Evolutionary conservation across 2,888 invertebrate species (phyloP).

Genomic region (Agrochola litura): DNA sequence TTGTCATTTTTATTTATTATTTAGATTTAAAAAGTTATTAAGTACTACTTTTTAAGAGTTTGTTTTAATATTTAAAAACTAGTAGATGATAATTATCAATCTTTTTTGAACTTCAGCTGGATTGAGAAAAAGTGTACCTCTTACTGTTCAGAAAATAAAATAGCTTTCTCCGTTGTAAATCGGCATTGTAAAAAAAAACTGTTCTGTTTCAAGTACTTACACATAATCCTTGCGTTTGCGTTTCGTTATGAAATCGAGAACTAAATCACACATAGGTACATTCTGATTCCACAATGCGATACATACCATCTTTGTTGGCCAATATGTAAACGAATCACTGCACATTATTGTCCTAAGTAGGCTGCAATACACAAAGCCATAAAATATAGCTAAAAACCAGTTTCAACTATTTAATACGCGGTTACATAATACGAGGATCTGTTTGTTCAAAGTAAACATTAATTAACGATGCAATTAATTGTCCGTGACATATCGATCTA

Average conservation of each 20-base stretch:
- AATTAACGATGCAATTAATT: slow-evolving; percentile 60
- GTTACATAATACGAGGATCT: slow-evolving; percentile 33
- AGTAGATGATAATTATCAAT: too few relatives aligned
- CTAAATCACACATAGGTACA: background rate
- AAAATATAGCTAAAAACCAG: slow-evolving; percentile 27
- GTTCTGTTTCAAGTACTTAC: background rate
- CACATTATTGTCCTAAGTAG: slow-evolving; percentile 22
- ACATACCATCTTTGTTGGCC: slow-evolving; percentile 6
- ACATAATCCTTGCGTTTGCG: background rate
- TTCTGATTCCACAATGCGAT: slow-evolving; percentile 10
- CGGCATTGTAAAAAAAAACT: too few relatives aligned
- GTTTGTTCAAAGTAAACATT: slow-evolving; percentile 51
- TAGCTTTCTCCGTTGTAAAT: too few relatives aligned
- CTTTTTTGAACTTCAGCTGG: too few relatives aligned
- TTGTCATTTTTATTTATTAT: background rate
- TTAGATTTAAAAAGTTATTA: too few relatives aligned
- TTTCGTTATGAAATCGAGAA: background rate
- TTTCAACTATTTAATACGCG: slow-evolving; percentile 31
- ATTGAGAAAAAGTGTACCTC: too few relatives aligned
- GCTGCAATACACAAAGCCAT: slow-evolving; percentile 29
- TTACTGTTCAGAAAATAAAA: background rate
- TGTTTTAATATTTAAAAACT: background rate
- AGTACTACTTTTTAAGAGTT: background rate
- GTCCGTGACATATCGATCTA: slow-evolving; percentile 61
- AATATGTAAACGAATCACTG: slow-evolving; percentile 34